phyloP scores from a whole-genome alignment of 2,888 invertebrate species.

The Netelia virgata region DNA sequence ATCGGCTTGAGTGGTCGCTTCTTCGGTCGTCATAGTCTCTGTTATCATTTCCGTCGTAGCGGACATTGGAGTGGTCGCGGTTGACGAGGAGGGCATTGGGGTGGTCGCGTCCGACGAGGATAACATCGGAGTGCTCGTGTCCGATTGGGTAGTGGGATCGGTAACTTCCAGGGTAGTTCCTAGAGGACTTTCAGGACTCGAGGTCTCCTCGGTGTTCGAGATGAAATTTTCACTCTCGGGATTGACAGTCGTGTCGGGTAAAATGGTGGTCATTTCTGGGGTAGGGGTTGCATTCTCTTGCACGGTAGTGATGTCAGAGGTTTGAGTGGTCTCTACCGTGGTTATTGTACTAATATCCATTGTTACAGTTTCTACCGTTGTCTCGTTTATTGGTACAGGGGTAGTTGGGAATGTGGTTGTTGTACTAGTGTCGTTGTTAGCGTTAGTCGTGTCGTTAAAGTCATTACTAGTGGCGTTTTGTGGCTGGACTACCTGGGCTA shows the following conservation, averaged over 20 bases:
- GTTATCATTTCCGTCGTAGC: conserved; percentile 49
- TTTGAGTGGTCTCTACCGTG: conserved; percentile 75
- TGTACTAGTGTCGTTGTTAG: conserved; percentile 83
- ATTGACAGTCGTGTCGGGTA: conserved; percentile 62
- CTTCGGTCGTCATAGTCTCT: conserved; percentile 36
- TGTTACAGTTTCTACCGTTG: conserved; percentile 68
- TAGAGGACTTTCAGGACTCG: conserved; percentile 16
- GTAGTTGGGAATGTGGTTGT: conserved; percentile 73
- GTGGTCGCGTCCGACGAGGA: conserved; percentile 43
- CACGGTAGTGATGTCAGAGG: conserved; percentile 73
- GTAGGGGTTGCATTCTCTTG: conserved; percentile 72
- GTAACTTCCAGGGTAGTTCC: conserved; percentile 55
- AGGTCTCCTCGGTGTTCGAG: conserved; percentile 32
- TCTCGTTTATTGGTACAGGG: conserved; percentile 56
- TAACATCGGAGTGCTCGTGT: conserved; percentile 27
- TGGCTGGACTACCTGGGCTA: conserved; percentile 79
- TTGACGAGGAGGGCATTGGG: conserved; percentile 20
- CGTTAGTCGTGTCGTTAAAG: conserved; percentile 77
- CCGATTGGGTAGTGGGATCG: conserved; percentile 42
- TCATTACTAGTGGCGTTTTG: conserved; percentile 76
- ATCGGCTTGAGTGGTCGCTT: conserved; percentile 31
- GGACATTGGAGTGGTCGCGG: conserved; percentile 32
- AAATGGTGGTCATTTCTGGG: conserved; percentile 66
- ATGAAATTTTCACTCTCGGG: conserved; percentile 39
- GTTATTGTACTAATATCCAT: conserved; percentile 68